Conservation (phyloP, 2,797 vertebrate species). For the Loris lydekkerianus region DNA sequence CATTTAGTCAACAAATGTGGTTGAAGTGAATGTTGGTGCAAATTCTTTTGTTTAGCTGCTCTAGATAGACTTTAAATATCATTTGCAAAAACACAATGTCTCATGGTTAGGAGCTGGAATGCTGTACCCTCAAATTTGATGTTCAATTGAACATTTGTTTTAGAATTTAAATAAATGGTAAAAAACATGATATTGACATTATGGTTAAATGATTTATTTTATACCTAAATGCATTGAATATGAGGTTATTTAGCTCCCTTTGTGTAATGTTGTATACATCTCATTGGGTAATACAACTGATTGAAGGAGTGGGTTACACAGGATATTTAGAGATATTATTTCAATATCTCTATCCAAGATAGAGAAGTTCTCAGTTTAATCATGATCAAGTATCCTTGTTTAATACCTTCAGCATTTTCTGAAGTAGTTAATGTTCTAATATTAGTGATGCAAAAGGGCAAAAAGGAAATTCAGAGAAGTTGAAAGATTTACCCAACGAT, state of each 20-base stretch:
- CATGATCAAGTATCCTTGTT: neutral
- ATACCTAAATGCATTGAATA: neutral
- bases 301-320: neutral
- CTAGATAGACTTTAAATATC: conserved; percentile 19
- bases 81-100: neutral
- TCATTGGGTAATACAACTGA: neutral
- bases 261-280: neutral
- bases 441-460: neutral
- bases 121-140: neutral
- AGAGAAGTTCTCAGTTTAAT: neutral
- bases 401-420: neutral
- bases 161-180: neutral
- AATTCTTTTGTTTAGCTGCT: neutral
- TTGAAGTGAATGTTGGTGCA: neutral
- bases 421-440: neutral
- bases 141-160: neutral
- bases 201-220: conserved; percentile 31
- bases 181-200: conserved; percentile 33
- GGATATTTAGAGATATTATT: neutral
- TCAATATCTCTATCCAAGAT: neutral
- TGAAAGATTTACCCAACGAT: neutral
- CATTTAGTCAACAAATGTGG: neutral
- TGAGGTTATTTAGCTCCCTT: neutral
- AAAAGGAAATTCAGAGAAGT: neutral
- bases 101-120: neutral